These are phyloP conservation scores for Rana temporaria DNA, from an alignment of 2,113 vertebrate genomes.

Conservation along the genomic window DNA sequence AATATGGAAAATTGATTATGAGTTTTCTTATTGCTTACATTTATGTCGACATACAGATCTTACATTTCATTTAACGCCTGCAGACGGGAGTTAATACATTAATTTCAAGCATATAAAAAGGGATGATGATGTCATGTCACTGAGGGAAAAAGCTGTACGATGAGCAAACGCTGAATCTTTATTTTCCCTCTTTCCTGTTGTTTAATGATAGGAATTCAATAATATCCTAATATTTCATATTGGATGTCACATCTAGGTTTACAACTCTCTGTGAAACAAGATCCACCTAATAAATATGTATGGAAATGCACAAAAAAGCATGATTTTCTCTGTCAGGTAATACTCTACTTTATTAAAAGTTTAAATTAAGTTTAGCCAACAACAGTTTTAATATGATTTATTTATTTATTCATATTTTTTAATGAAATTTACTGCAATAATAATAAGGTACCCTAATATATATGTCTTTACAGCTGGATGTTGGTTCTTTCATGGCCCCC, in stretches of 20 bases:
- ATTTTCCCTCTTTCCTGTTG: conserved; percentile 31
- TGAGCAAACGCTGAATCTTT: neutral
- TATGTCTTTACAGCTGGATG: too few relatives aligned
- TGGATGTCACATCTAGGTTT: conserved; percentile 29
- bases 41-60: conserved; percentile 52
- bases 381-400: too few relatives aligned
- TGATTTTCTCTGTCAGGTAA: neutral
- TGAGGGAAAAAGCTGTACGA: conserved; percentile 21
- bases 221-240: conserved; percentile 21
- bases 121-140: conserved; percentile 45
- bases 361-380: too few relatives aligned
- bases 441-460: too few relatives aligned
- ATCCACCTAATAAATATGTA: conserved; percentile 23
- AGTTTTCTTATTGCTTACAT: conserved; percentile 54
- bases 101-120: conserved; percentile 56
- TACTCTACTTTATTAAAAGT: too few relatives aligned
- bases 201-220: conserved; percentile 44
- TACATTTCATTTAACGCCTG: conserved; percentile 53
- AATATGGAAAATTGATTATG: conserved; percentile 55
- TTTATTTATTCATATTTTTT: too few relatives aligned
- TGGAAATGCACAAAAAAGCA: conserved; percentile 8
- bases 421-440: too few relatives aligned
- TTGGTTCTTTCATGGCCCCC: too few relatives aligned
- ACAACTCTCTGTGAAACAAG: neutral
- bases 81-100: conserved; percentile 45